Evolutionary conservation across 2,113 vertebrate genomes (phyloP).

Genomic region (Onychostoma macrolepis): DNA sequence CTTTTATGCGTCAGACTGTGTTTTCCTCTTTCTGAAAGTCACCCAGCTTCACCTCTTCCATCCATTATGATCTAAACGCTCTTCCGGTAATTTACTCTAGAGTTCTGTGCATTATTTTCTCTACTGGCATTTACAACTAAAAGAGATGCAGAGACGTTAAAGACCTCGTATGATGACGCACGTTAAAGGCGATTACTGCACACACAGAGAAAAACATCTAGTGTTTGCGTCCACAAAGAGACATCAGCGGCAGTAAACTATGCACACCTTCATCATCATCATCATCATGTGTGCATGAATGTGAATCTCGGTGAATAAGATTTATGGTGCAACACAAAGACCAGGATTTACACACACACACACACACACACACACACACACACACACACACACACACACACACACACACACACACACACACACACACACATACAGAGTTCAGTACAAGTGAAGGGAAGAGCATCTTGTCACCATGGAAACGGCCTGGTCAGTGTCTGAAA

Average conservation of each 20-base stretch:
- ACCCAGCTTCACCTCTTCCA: not conserved
- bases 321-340: not conserved
- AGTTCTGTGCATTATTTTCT: slow-evolving; percentile 13
- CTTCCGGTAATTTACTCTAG: not conserved
- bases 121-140: slow-evolving; percentile 22
- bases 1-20: slow-evolving; percentile 1
- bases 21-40: not conserved
- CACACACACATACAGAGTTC: slow-evolving; percentile 33
- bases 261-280: not conserved
- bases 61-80: slow-evolving; percentile 2
- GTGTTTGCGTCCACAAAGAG: not conserved
- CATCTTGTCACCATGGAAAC: not conserved
- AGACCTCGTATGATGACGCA: not conserved
- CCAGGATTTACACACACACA: not conserved
- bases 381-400: slow-evolving; percentile 22
- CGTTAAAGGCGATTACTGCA: not conserved
- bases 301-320: not conserved
- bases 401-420: slow-evolving; percentile 34
- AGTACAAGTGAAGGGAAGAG: not conserved
- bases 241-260: not conserved
- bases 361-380: not conserved
- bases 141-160: not conserved
- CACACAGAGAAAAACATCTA: not conserved
- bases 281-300: not conserved
- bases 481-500: slow-evolving; percentile 1